Evolutionary conservation across 2,888 invertebrate genomes (phyloP).

Genomic region (Pollenia angustigena): DNA sequence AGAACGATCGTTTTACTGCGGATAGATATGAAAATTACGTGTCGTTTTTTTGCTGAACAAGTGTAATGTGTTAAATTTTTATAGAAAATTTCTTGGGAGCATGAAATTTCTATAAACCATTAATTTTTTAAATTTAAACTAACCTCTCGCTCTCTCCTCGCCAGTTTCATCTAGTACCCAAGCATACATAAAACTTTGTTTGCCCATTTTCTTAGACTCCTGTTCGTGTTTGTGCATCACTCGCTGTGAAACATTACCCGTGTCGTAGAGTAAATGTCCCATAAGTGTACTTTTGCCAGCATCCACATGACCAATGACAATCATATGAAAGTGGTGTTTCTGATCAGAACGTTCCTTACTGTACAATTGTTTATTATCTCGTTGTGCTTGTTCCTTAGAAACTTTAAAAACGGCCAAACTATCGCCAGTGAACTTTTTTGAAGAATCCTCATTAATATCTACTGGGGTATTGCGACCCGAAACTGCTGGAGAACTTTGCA

Average conservation of each 20-base stretch:
- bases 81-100: too few relatives aligned
- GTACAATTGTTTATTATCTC: conserved; percentile 86
- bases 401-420: conserved; percentile 77
- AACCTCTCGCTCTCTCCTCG: conserved; percentile 95
- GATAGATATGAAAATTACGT: too few relatives aligned
- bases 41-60: neutral
- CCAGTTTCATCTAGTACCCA: conserved; percentile 99
- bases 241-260: conserved; percentile 94
- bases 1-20: too few relatives aligned
- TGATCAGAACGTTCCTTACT: conserved; percentile 90
- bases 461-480: conserved; percentile 86
- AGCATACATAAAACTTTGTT: conserved; percentile 98
- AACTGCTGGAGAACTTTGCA: conserved; percentile 88
- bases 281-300: conserved; percentile 88
- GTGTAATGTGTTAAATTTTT: neutral
- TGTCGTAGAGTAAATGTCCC: conserved; percentile 95
- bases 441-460: conserved; percentile 77
- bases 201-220: conserved; percentile 98
- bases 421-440: conserved; percentile 58
- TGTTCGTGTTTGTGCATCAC: conserved; percentile 98
- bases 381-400: conserved; percentile 84
- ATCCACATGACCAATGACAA: conserved; percentile 97
- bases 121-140: neutral
- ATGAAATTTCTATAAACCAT: too few relatives aligned
- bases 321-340: conserved; percentile 95